These are phyloP conservation scores for Urocynchramus pylzowi DNA, from an alignment of 2,113 vertebrate genomes.

Conservation along the genomic window DNA sequence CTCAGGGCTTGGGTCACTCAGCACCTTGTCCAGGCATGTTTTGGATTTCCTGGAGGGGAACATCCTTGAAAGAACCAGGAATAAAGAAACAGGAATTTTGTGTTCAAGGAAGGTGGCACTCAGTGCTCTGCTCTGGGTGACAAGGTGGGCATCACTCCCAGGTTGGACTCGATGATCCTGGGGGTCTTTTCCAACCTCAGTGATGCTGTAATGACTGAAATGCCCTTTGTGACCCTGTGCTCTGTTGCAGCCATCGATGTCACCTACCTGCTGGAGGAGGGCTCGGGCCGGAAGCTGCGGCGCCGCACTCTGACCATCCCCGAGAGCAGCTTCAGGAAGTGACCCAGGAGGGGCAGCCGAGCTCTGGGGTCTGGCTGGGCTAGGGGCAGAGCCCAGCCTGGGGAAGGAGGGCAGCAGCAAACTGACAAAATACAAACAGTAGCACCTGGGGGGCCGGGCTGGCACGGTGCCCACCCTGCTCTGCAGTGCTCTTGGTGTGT, in stretches of 20 bases:
- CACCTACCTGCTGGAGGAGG: constrained; percentile 94
- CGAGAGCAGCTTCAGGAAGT: constrained; percentile 89
- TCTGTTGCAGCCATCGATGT: constrained; percentile 90
- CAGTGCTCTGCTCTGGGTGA: too few relatives aligned
- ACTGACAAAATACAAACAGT: constrained; percentile 53
- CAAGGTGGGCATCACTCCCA: fast-evolving
- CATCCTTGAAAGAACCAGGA: not conserved
- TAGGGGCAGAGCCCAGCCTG: constrained; percentile 25
- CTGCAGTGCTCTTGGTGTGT: constrained; percentile 53
- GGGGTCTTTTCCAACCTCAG: not conserved
- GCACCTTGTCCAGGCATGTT: not conserved
- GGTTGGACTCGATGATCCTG: fast-evolving
- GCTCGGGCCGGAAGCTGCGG: constrained; percentile 87
- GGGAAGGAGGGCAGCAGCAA: constrained; percentile 34
- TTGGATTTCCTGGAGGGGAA: not conserved
- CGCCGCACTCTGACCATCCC: constrained; percentile 87
- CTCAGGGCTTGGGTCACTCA: not conserved
- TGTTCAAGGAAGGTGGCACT: not conserved
- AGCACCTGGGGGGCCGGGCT: constrained; percentile 48
- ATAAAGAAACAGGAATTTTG: fast-evolving
- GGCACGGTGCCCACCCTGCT: not conserved
- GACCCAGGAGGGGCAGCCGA: constrained; percentile 24
- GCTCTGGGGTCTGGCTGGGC: constrained; percentile 27
- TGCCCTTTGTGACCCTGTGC: not conserved
- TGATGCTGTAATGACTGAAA: fast-evolving